Conservation (phyloP, 2,888 invertebrate genomes). For the Thysanoteuthis rhombus region DNA sequence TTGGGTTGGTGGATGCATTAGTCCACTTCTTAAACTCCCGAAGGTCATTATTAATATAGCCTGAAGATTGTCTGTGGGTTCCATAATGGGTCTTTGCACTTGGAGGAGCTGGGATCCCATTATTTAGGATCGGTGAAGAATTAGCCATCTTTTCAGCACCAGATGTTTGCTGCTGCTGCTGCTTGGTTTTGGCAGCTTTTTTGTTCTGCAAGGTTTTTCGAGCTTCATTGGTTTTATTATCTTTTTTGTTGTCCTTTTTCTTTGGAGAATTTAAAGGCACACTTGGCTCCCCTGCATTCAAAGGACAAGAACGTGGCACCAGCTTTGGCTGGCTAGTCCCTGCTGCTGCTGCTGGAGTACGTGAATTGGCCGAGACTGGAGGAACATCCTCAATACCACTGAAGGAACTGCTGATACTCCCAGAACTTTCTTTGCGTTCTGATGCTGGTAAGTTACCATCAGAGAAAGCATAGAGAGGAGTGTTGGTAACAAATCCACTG, state of each 20-base stretch:
- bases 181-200: slow-evolving; percentile 40
- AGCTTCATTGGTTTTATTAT: slow-evolving; percentile 45
- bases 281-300: slow-evolving; percentile 23
- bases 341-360: not conserved
- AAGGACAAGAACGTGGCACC: not conserved
- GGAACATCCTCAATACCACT: slow-evolving; percentile 52
- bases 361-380: slow-evolving; percentile 12
- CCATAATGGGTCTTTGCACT: slow-evolving; percentile 41
- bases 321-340: slow-evolving; percentile 18
- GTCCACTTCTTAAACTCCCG: slow-evolving; percentile 49
- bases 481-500: slow-evolving; percentile 43
- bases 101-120: slow-evolving; percentile 45
- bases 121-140: slow-evolving; percentile 56
- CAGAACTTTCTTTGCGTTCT: slow-evolving; percentile 51
- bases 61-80: slow-evolving; percentile 50
- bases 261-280: slow-evolving; percentile 16
- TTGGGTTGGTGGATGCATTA: slow-evolving; percentile 36
- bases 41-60: slow-evolving; percentile 64
- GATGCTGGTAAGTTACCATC: slow-evolving; percentile 36
- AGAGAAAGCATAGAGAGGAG: slow-evolving; percentile 37
- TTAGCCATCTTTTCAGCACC: slow-evolving; percentile 37
- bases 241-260: slow-evolving; percentile 36
- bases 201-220: slow-evolving; percentile 57
- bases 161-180: slow-evolving; percentile 31
- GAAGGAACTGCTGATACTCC: slow-evolving; percentile 53